Percentiles rank a stretch among this genome's conserved stretches.
Evolutionary conservation across 2,888 invertebrate species (phyloP).

Genomic region (Plagiodera versicolora): DNA sequence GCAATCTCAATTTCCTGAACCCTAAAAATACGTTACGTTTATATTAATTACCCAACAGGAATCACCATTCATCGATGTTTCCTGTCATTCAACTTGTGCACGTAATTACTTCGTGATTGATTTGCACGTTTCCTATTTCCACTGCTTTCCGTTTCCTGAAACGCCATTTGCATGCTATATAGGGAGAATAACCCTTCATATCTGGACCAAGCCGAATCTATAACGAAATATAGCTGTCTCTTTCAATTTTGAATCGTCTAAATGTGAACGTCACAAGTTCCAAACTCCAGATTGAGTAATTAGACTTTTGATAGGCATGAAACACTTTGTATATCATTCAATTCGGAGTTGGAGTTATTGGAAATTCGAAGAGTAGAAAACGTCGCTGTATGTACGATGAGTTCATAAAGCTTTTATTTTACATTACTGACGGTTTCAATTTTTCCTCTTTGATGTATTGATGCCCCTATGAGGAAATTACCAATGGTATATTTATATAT

Average conservation of each 20-base stretch:
- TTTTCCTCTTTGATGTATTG: too few species aligned
- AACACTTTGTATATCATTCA: slow-evolving; percentile 1
- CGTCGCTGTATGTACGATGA: too few species aligned
- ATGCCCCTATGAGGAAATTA: too few species aligned
- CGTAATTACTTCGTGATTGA: slow-evolving; percentile 43
- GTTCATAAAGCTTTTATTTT: too few species aligned
- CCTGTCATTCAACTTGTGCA: slow-evolving; percentile 40
- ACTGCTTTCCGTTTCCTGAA: slow-evolving; percentile 37
- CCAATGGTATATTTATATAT: too few species aligned
- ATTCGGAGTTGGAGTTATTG: background rate
- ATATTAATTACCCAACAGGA: slow-evolving; percentile 32
- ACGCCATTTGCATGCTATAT: slow-evolving; percentile 33
- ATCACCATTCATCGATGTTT: slow-evolving; percentile 35
- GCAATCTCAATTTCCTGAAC: background rate
- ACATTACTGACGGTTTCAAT: too few species aligned
- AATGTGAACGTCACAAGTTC: too few species aligned
- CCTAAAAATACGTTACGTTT: slow-evolving; percentile 6
- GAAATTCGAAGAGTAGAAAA: too few species aligned
- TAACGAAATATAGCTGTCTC: background rate
- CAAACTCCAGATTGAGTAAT: background rate
- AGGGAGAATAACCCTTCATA: slow-evolving; percentile 10
- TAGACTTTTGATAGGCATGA: background rate
- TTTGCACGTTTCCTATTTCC: slow-evolving; percentile 43
- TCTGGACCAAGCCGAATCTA: background rate
- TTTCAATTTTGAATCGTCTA: background rate